Evolutionary conservation across 2,888 invertebrate species (phyloP), one percentile per base, ranked within the genome.

Genomic region (Cylloceria caligata): DNA sequence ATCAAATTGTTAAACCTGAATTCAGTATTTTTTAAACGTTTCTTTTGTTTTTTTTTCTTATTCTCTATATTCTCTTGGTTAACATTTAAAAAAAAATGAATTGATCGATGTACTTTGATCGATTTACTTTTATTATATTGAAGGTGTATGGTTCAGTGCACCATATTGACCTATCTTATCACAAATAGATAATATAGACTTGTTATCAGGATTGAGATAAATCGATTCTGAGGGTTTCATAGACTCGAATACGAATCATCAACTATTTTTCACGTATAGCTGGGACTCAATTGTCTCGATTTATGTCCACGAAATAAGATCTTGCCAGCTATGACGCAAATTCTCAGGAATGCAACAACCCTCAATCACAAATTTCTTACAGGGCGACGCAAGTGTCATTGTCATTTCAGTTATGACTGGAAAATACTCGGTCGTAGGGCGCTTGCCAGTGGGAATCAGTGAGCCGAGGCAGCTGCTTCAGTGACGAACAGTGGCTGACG

Each of bases 381-480:
- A 67, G 75, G 30, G 69, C 69, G 65, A 36, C 64, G 71, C 49
- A 60, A 67, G 62, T 68, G 67, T 73, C 81, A 77, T 77, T 81
- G 81, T 81, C 73, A 73, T 81, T 68, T 39, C 73, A 42, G 81
- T 81, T 71, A 75, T 65, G 76, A 72, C 72, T 76, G 39, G 42
- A 42, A 52, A 47, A 57, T 1, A 42, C 11, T 13, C 42, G 42
- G 11, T 1, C 42, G 1, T 7, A 34, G 9, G 55, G 49, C 21
- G 11, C 49, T 21, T 24, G 49, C 24, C n/a, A 21, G 67, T 68
- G 67, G 49, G 49, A 52, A 52, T 52, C 49, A 34, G 49, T 52
- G 34, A 34, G 21, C n/a, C 49, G 49, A 55, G 68, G 45, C 81
- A 77, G 72, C 77, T 81, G 81, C 55, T 36, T 72, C 71, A 64